Evolutionary conservation across 2,113 vertebrate species (phyloP).

Genomic region (Eulemur rufifrons): DNA sequence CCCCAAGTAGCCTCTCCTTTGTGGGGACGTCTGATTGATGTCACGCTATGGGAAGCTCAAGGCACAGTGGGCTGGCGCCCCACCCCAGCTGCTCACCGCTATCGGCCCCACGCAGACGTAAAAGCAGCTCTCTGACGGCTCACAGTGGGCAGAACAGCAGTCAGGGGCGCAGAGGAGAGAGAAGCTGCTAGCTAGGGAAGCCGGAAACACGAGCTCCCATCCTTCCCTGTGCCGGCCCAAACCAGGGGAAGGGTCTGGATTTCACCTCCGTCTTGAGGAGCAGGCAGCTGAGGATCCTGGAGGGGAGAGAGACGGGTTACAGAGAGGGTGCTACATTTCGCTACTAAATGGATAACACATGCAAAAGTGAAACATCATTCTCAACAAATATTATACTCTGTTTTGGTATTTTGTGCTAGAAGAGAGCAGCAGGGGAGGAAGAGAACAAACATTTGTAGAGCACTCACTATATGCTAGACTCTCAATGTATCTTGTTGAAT

Average conservation of each 20-base stretch:
- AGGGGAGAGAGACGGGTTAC: too few species aligned
- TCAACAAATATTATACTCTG: not conserved
- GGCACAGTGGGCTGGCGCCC: too few species aligned
- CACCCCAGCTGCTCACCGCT: not conserved
- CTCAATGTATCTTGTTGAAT: fast-evolving
- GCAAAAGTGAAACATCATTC: not conserved
- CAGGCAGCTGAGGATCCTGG: not conserved
- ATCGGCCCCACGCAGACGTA: fast-evolving
- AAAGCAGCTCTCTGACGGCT: constrained; percentile 11
- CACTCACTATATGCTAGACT: too few species aligned
- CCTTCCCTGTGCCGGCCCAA: fast-evolving
- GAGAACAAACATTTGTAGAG: fast-evolving
- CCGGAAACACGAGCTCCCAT: fast-evolving
- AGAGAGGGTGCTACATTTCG: not conserved
- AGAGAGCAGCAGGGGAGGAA: not conserved
- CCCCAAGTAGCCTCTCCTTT: not conserved
- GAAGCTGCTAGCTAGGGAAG: not conserved
- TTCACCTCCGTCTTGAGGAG: not conserved
- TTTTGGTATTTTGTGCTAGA: not conserved
- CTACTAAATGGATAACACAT: not conserved
- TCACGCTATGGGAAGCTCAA: not conserved
- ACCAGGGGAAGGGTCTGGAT: not conserved
- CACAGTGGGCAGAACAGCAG: not conserved
- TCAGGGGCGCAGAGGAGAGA: too few species aligned
- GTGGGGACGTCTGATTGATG: not conserved